A percentile compares a stretch with the other conserved stretches of the same genome.
Evolutionary conservation across 2,888 invertebrate genomes (phyloP).

Genomic region (Chrysina gloriosa): DNA sequence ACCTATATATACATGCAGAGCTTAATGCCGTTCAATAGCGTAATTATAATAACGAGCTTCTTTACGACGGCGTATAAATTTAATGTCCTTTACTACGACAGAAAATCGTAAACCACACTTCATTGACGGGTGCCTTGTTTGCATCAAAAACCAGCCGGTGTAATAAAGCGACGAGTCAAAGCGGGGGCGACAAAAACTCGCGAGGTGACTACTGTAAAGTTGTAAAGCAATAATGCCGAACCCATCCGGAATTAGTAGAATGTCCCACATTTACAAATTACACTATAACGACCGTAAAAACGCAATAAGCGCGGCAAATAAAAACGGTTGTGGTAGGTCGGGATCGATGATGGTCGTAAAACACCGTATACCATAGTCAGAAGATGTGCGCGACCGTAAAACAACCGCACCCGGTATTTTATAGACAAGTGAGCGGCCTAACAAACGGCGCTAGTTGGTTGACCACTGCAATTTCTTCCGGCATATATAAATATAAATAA

Average conservation of each 20-base stretch:
- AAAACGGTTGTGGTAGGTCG: slow-evolving; percentile 64
- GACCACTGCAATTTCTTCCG: slow-evolving; percentile 54
- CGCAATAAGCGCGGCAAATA: slow-evolving; percentile 64
- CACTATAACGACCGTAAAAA: slow-evolving; percentile 63
- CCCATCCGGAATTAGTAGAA: slow-evolving; percentile 63
- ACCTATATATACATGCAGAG: slow-evolving; percentile 2
- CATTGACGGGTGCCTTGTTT: slow-evolving; percentile 51
- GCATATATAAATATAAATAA: not conserved
- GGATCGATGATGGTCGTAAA: slow-evolving; percentile 60
- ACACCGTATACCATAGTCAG: slow-evolving; percentile 62
- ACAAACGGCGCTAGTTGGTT: slow-evolving; percentile 56
- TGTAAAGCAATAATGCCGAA: slow-evolving; percentile 59
- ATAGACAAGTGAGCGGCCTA: slow-evolving; percentile 58
- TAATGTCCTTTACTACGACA: slow-evolving; percentile 49
- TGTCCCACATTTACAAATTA: slow-evolving; percentile 64
- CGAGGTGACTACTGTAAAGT: slow-evolving; percentile 52
- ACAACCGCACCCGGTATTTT: slow-evolving; percentile 59
- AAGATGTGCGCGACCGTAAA: slow-evolving; percentile 60
- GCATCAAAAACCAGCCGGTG: not conserved
- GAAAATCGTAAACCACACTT: slow-evolving; percentile 54
- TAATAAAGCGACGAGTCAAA: slow-evolving; percentile 7
- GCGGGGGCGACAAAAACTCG: slow-evolving; percentile 14
- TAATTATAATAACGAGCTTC: slow-evolving; percentile 17
- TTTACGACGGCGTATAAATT: slow-evolving; percentile 25
- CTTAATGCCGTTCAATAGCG: slow-evolving; percentile 18